Conservation (phyloP, 1,140 invertebrate genomes). For the Platorchestia sp. region DNA sequence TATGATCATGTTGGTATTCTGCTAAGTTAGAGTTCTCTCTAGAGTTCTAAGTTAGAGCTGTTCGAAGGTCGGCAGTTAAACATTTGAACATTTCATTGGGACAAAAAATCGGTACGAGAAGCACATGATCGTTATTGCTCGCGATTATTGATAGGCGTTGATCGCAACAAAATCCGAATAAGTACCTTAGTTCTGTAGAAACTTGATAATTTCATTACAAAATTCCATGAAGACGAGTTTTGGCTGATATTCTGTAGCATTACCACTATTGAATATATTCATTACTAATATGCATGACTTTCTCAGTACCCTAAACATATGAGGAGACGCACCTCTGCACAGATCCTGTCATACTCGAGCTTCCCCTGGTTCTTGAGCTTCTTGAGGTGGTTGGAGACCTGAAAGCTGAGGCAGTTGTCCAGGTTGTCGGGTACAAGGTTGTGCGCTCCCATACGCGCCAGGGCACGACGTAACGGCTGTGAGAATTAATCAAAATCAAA, state of each 20-base stretch:
- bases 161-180: no score
- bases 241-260: background rate
- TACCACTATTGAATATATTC: background rate
- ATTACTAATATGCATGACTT: background rate
- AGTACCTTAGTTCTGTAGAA: no score
- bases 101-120: no score
- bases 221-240: no score
- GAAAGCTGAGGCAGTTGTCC: slow-evolving; percentile 93
- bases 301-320: background rate
- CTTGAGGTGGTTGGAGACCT: slow-evolving; percentile 94
- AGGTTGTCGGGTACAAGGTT: slow-evolving; percentile 88
- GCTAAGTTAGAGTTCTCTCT: no score
- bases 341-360: slow-evolving; percentile 91
- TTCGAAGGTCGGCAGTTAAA: no score
- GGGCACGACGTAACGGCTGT: slow-evolving; percentile 88
- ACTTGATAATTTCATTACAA: no score
- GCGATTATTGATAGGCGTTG: no score
- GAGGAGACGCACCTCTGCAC: slow-evolving; percentile 76
- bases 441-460: slow-evolving; percentile 89
- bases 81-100: no score
- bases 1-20: no score
- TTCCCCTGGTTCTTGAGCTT: slow-evolving; percentile 96
- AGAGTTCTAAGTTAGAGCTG: no score
- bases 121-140: no score
- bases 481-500: slow-evolving; percentile 60